Conservation (phyloP, 2,797 vertebrate genomes). For the Discoglossus pictus region DNA sequence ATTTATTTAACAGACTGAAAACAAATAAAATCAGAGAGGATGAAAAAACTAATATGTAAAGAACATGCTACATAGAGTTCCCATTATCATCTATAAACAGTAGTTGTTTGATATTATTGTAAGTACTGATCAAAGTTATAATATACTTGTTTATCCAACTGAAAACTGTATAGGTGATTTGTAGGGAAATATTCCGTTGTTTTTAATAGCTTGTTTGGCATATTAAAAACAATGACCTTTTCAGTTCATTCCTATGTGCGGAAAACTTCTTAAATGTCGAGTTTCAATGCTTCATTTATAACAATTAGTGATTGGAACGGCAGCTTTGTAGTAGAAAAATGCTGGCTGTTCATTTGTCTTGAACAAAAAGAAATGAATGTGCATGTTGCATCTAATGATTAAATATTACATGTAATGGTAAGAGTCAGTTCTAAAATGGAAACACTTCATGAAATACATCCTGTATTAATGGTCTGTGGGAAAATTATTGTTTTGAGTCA, state of each 20-base stretch:
- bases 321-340: constrained; percentile 25
- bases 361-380: constrained; percentile 42
- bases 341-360: constrained; percentile 33
- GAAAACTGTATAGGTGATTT: constrained; percentile 10
- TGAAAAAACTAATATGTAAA: no score
- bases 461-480: constrained; percentile 6
- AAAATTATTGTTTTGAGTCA: constrained; percentile 11
- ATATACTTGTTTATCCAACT: constrained; percentile 12
- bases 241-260: constrained; percentile 45
- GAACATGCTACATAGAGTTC: no score
- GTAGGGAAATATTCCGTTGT: constrained; percentile 18
- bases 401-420: constrained; percentile 35
- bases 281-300: constrained; percentile 50
- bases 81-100: no score
- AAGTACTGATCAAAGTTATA: constrained; percentile 6
- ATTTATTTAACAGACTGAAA: no score
- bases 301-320: constrained; percentile 46
- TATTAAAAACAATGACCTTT: constrained; percentile 51
- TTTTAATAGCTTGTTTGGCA: constrained; percentile 32
- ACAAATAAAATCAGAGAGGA: no score
- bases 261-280: constrained; percentile 51
- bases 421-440: constrained; percentile 25
- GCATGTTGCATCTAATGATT: constrained; percentile 6
- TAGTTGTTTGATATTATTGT: no score
- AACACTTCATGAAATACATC: constrained; percentile 12